These are phyloP conservation scores for Astreopora myriophthalma DNA, from an alignment of 64 coral and sea anemone genomes.

Conservation along the genomic window DNA sequence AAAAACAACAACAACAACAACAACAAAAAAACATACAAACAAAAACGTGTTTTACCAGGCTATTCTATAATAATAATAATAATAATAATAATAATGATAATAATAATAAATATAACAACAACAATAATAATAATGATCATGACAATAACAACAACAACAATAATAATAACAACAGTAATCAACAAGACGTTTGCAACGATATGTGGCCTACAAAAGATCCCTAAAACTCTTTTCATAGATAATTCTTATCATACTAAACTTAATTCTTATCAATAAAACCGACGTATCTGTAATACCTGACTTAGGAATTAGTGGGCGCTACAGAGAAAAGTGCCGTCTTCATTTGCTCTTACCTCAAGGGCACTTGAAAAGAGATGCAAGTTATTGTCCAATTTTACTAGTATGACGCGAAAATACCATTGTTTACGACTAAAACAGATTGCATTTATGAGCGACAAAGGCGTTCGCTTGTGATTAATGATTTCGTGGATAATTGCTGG, in stretches of 20 bases:
- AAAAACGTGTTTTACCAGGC: too few relatives aligned
- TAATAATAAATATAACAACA: too few relatives aligned
- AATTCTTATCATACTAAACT: not conserved
- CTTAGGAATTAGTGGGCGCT: not conserved
- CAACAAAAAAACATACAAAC: too few relatives aligned
- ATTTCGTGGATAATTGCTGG: conserved; percentile 6
- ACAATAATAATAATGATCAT: too few relatives aligned
- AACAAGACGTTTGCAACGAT: too few relatives aligned
- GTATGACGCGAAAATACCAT: too few relatives aligned
- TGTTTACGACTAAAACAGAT: not conserved
- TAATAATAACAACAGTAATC: too few relatives aligned
- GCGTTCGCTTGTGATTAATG: not conserved
- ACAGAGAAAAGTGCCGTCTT: not conserved
- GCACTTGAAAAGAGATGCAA: not conserved
- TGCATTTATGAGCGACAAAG: not conserved
- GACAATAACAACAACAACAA: too few relatives aligned
- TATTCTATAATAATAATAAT: too few relatives aligned
- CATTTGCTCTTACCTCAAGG: not conserved
- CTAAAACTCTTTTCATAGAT: not conserved
- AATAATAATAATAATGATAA: too few relatives aligned
- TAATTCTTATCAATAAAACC: not conserved
- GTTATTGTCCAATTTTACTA: not conserved
- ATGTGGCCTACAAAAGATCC: too few relatives aligned
- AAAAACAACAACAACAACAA: too few relatives aligned
- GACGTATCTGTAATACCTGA: not conserved